Conservation (phyloP, 1,140 invertebrate species). For the Diabrotica undecimpunctata region DNA sequence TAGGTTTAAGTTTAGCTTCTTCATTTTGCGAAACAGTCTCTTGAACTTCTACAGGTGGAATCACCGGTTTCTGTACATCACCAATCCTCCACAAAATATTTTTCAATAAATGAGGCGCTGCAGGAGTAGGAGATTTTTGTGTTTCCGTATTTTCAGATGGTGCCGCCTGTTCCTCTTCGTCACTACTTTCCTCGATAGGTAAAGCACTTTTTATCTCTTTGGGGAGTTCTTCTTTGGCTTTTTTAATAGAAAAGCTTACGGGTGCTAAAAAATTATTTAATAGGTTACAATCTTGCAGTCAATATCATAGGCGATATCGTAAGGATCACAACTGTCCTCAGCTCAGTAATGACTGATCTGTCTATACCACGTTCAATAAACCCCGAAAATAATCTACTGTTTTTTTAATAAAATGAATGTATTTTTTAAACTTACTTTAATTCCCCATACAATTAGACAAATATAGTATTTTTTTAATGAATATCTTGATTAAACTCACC, state of each 20-base stretch:
- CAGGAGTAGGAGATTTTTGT: neutral
- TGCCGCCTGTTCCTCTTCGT: constrained; percentile 52
- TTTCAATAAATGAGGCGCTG: neutral
- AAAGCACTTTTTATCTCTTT: constrained; percentile 66
- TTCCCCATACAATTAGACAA: neutral
- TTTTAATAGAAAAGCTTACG: constrained; percentile 79
- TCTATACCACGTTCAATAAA: too few species aligned
- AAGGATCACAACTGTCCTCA: too few species aligned
- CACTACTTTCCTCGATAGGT: constrained; percentile 70
- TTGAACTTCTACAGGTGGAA: neutral
- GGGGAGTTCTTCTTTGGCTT: constrained; percentile 65
- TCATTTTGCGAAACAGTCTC: neutral
- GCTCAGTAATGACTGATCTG: too few species aligned
- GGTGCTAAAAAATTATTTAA: constrained; percentile 51
- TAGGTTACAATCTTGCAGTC: neutral
- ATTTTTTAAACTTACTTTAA: too few species aligned
- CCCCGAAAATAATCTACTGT: too few species aligned
- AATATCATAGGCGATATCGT: too few species aligned
- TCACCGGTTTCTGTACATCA: neutral
- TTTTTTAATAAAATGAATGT: too few species aligned
- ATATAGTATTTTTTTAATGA: neutral
- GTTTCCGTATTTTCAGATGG: constrained; percentile 21
- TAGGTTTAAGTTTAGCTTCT: neutral
- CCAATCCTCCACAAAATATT: neutral
- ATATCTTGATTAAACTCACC: constrained; percentile 24